Base-by-base conservation (phyloP, 2,888 invertebrate species). In the Melinaea menophilus region DNA sequence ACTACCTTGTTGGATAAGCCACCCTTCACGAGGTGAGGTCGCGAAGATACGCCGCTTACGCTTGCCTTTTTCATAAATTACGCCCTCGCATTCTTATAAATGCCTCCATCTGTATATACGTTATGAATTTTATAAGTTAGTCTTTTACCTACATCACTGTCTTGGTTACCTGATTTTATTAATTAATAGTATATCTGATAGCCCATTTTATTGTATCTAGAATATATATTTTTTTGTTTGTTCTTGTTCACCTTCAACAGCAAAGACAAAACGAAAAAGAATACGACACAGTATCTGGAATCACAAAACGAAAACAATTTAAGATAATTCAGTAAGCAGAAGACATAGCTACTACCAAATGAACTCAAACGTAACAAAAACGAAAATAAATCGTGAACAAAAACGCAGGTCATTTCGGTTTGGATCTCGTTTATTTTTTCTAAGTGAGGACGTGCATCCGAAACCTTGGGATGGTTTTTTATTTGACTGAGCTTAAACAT, bases 311-410 rank as follows among this genome's bases (percentile, higher is more conserved):
- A 82, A 82, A 80, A 82, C 84, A 88, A 88, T 89, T 88, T 86
- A 82, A 88, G 87, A 86, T 88, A 88, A 90, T 90, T 88, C 86
- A 84, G 90, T 90, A 86, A 88, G 86, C 86, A 88, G 81, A 83
- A 82, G 86, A 85, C 88, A 82, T 85, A 84, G 90, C 88, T 88
- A 87, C 90, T 89, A 87, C 88, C 81, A 90, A 90, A 90, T 90
- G 90, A 90, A 89, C 88, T 88, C 88, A 86, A 89, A 88, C 81
- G 85, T 84, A 85, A 90, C 87, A 90, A 90, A 90, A 90, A 90
- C 84, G 82, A 88, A 87, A 90, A 90, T 88, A 89, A 90, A 88
- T 84, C 86, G 77, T 84, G 84, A 78, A 90, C 86, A 90, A 90
- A 90, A 90, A 90, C 86, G 84, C 88, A 86, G 90, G 90, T 90